Evolutionary conservation across 2,888 invertebrate genomes (phyloP), one percentile per base, ranked within the genome.

Genomic region (Agonum fuliginosum): DNA sequence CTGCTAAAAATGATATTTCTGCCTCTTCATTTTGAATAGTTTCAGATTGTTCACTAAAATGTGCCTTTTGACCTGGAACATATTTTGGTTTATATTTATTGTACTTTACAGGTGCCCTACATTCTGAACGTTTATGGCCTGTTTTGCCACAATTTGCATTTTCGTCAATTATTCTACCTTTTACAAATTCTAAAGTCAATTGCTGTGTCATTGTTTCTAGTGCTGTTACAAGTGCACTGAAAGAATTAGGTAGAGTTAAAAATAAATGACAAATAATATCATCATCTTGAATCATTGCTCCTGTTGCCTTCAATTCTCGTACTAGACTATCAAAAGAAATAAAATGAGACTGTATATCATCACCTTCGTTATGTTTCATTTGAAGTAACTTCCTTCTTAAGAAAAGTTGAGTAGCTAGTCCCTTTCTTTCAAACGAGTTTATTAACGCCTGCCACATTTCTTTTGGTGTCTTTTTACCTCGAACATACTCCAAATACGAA

Each of bases 201-300:
- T 43, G n/a, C n/a, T 2, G 5, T 6, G 17, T 5, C 1, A 43
- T 2, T 43, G 43, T 43, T 12, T 43, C 43, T 14, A 43, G 14
- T 43, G 14, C 43, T 3, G 43, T 43, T 12, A 43, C 43, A 1
- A 43, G 1, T 12, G 8, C 14, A 43, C 6, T 6, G n/a, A 14
- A 17, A 4, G 43, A 14, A 3, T 17, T 12, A 14, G 43, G 43
- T 6, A 43, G 2, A 3, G 43, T 12, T 17, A 43, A 6, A 3
- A 43, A 6, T 3, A 43, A 12, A 43, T 43, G 8, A 17, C 43
- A 43, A 1, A 43, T 14, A 14, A 54, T 72, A 76, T 82, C 82
- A 8, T 62, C 74, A 46, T 82, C 80, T 58, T 82, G 80, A 30
- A 82, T 79, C 20, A 48, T 81, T 6, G 81, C 82, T 14, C 81